Evolutionary conservation across 2,797 vertebrate genomes (phyloP).

Genomic region (Hippoglossus hippoglossus): DNA sequence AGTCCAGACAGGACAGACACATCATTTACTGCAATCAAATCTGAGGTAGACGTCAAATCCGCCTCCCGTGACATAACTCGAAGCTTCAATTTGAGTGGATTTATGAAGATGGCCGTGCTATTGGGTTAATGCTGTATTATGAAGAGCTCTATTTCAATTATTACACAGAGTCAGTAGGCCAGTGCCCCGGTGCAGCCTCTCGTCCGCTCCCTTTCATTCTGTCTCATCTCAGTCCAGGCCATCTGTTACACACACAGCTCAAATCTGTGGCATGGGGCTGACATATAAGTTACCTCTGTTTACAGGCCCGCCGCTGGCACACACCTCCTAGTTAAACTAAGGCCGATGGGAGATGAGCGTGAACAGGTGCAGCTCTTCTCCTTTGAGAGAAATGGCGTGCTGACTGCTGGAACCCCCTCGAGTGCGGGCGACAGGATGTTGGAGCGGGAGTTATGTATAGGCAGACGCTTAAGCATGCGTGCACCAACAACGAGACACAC

Average conservation of each 20-base stretch:
- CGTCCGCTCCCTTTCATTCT: conserved; percentile 56
- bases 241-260: conserved; percentile 73
- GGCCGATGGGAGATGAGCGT: conserved; percentile 50
- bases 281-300: conserved; percentile 57
- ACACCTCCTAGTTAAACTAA: conserved; percentile 49
- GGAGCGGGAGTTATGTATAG: conserved; percentile 48
- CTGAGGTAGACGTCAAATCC: conserved; percentile 48
- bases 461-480: conserved; percentile 24
- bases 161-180: conserved; percentile 66
- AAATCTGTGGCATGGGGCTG: conserved; percentile 51
- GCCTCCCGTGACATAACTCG: conserved; percentile 39
- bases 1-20: conserved; percentile 46
- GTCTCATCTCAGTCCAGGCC: conserved; percentile 78
- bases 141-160: conserved; percentile 65
- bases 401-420: conserved; percentile 44
- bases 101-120: conserved; percentile 49
- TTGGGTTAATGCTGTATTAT: conserved; percentile 83
- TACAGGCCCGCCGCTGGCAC: conserved; percentile 41
- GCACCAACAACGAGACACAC: conserved; percentile 32
- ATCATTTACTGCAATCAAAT: conserved; percentile 35
- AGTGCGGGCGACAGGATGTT: conserved; percentile 49
- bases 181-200: conserved; percentile 50
- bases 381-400: conserved; percentile 60
- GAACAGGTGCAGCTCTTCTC: conserved; percentile 69
- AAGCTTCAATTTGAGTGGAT: conserved; percentile 56